Conservation (phyloP, 2,113 vertebrate genomes). For the Hyla sarda region DNA sequence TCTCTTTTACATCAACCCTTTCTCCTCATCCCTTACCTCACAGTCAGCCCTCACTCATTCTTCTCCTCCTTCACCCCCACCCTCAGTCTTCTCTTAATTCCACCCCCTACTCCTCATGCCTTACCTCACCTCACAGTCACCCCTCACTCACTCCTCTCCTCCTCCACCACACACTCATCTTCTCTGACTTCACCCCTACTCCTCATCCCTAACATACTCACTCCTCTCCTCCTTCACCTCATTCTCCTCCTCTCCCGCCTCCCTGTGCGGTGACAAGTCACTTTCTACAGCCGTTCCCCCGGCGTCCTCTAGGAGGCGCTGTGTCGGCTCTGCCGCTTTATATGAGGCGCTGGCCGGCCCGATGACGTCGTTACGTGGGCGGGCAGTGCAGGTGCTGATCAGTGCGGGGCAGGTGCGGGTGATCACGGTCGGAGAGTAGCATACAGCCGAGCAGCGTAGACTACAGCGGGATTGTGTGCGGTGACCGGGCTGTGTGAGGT, state of each 20-base stretch:
- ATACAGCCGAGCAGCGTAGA: neutral
- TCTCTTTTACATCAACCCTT: too few relatives aligned
- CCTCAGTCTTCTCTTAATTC: too few relatives aligned
- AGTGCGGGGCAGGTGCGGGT: constrained; percentile 34
- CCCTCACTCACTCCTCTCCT: too few relatives aligned
- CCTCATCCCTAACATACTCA: too few relatives aligned
- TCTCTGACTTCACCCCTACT: too few relatives aligned
- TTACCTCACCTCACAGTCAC: too few relatives aligned
- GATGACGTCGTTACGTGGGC: constrained; percentile 34
- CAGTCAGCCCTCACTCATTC: too few relatives aligned
- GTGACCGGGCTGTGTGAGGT: neutral
- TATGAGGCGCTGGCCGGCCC: neutral
- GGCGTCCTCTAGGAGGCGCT: constrained; percentile 36
- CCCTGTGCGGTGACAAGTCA: neutral
- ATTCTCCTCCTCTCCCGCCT: neutral
- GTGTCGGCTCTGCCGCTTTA: neutral
- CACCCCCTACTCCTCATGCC: too few relatives aligned
- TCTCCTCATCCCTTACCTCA: too few relatives aligned
- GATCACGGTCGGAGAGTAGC: neutral
- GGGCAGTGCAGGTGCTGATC: constrained; percentile 38
- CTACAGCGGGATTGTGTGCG: neutral
- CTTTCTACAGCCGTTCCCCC: neutral
- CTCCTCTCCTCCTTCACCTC: too few relatives aligned
- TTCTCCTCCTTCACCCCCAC: too few relatives aligned
- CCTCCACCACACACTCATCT: too few relatives aligned